These are phyloP conservation scores for Morpho helenor DNA, from an alignment of 2,888 invertebrate species.

Conservation along the genomic window DNA sequence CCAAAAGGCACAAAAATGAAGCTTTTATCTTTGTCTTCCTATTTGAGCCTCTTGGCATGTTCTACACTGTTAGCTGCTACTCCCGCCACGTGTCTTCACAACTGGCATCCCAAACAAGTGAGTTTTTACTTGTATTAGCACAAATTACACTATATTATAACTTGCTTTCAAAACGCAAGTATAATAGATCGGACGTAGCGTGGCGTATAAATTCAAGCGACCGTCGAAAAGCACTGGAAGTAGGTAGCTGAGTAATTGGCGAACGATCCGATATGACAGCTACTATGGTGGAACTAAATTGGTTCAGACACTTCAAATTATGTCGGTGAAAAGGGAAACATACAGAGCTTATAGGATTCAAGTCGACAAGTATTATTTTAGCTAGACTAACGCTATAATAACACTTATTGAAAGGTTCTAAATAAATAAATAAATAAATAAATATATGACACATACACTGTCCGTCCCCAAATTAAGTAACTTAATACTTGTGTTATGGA, in stretches of 20 bases:
- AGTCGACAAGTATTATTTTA: neutral
- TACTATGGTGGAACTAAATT: slow-evolving; percentile 23
- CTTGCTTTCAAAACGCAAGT: neutral
- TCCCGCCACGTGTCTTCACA: too few species aligned
- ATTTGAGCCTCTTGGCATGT: too few species aligned
- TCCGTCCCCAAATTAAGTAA: too few species aligned
- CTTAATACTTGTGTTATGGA: too few species aligned
- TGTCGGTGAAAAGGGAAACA: slow-evolving; percentile 1
- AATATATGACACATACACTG: too few species aligned
- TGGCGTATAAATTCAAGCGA: slow-evolving; percentile 1
- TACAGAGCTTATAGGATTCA: slow-evolving; percentile 1
- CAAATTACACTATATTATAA: neutral
- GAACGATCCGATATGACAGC: slow-evolving; percentile 27
- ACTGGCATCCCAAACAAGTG: too few species aligned
- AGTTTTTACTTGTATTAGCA: neutral
- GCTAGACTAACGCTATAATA: too few species aligned
- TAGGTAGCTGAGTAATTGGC: slow-evolving; percentile 30
- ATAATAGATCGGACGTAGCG: neutral
- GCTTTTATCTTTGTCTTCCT: too few species aligned
- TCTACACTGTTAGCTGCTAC: too few species aligned
- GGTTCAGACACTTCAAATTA: slow-evolving; percentile 23
- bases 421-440: too few species aligned
- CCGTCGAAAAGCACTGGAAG: slow-evolving; percentile 9
- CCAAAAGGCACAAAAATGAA: too few species aligned
- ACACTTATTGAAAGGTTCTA: too few species aligned